Evolutionary conservation across 2,797 vertebrate species (phyloP).

Genomic region (Clarias laeviceps): DNA sequence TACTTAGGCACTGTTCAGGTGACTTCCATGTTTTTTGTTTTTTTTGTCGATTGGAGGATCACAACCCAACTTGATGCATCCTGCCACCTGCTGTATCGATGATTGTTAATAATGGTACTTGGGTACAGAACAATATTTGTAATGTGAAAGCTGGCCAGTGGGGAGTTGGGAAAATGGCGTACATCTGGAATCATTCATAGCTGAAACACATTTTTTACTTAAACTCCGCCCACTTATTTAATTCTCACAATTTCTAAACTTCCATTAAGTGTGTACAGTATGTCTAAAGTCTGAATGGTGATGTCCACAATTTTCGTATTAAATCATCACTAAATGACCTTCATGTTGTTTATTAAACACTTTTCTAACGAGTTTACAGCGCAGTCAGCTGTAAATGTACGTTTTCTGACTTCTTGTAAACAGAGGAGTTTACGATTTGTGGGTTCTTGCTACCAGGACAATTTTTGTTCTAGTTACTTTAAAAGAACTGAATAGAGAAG

Average conservation of each 20-base stretch:
- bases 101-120: no score
- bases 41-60: no score
- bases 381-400: background rate
- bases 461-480: background rate
- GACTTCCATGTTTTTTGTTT: no score
- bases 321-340: background rate
- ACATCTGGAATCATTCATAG: background rate
- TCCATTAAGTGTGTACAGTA: background rate
- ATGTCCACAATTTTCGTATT: background rate
- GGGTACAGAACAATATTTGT: no score
- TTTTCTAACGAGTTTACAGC: background rate
- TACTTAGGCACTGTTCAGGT: no score
- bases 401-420: background rate
- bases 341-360: background rate
- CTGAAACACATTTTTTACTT: background rate
- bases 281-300: background rate
- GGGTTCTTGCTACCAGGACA: background rate
- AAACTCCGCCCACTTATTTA: background rate
- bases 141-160: no score
- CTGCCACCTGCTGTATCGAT: no score
- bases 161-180: no score
- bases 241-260: background rate
- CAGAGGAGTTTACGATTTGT: background rate
- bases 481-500: background rate
- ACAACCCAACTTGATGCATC: no score